A percentile compares a stretch with the other conserved stretches of the same genome.
Evolutionary conservation across 2,888 invertebrate species (phyloP).

Genomic region (Alloplasta piceator): DNA sequence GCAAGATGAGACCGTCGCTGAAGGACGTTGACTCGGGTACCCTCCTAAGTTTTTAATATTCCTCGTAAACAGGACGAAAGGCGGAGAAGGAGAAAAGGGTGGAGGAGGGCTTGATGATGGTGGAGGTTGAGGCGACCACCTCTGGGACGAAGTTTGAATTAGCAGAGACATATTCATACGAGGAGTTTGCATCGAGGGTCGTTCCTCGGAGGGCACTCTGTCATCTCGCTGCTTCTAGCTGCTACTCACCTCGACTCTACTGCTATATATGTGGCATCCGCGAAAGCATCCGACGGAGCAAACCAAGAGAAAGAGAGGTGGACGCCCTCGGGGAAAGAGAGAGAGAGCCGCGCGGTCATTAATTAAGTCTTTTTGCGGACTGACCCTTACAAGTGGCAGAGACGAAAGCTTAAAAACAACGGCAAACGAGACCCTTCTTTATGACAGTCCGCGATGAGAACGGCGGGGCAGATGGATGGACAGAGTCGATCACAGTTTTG

Average conservation of each 20-base stretch:
- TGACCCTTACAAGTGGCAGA: constrained; percentile 81
- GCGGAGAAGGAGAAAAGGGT: constrained; percentile 25
- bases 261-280: constrained; percentile 51
- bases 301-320: constrained; percentile 72
- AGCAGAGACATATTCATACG: constrained; percentile 84
- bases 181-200: constrained; percentile 83
- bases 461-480: constrained; percentile 25
- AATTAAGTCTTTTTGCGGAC: constrained; percentile 83
- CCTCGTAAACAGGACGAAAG: constrained; percentile 78
- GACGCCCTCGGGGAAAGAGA: constrained; percentile 77
- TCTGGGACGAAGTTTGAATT: constrained; percentile 83
- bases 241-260: constrained; percentile 71
- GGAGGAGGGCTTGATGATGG: background rate
- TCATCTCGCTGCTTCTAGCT: constrained; percentile 82
- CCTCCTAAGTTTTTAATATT: constrained; percentile 82
- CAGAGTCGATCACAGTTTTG: constrained; percentile 60
- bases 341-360: constrained; percentile 76
- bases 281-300: constrained; percentile 58
- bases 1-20: constrained; percentile 46
- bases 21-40: constrained; percentile 51
- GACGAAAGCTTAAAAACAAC: constrained; percentile 77
- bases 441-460: constrained; percentile 40
- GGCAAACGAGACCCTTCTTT: constrained; percentile 64
- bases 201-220: constrained; percentile 83
- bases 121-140: constrained; percentile 75